phyloP scores from a whole-genome alignment of 64 coral and sea anemone species.

The Pocillopora damicornis region DNA sequence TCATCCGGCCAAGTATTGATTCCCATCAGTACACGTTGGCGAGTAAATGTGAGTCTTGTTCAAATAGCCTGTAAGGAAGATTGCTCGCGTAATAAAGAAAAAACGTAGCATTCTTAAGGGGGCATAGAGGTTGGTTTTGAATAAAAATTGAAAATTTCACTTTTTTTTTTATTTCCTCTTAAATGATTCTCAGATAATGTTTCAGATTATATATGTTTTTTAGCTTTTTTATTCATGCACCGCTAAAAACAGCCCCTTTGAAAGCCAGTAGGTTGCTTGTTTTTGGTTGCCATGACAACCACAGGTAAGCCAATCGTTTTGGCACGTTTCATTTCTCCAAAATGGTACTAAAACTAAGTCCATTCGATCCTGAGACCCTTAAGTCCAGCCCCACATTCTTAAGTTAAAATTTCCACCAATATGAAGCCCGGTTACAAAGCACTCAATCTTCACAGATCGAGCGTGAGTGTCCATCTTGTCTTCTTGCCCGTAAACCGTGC shows the following conservation, averaged over 20 bases:
- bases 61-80: no score
- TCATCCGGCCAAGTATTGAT: no score
- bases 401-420: not conserved
- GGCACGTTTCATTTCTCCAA: not conserved
- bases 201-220: not conserved
- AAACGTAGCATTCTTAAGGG: not conserved
- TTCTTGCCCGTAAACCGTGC: not conserved
- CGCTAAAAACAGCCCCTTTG: not conserved
- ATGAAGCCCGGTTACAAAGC: not conserved
- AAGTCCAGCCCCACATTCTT: not conserved
- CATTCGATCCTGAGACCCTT: not conserved
- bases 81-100: no score
- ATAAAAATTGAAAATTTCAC: not conserved
- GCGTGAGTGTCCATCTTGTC: conserved; percentile 6
- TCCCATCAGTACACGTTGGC: no score
- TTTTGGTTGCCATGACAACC: not conserved
- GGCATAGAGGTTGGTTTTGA: not conserved
- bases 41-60: no score
- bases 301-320: not conserved
- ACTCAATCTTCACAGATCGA: conserved; percentile 3
- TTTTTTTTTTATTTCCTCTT: not conserved
- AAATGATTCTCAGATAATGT: not conserved
- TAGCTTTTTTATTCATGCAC: not conserved
- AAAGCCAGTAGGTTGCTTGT: not conserved
- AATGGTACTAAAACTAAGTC: not conserved